Evolutionary conservation across 2,113 vertebrate genomes (phyloP).

Genomic region (Thomomys bottae): DNA sequence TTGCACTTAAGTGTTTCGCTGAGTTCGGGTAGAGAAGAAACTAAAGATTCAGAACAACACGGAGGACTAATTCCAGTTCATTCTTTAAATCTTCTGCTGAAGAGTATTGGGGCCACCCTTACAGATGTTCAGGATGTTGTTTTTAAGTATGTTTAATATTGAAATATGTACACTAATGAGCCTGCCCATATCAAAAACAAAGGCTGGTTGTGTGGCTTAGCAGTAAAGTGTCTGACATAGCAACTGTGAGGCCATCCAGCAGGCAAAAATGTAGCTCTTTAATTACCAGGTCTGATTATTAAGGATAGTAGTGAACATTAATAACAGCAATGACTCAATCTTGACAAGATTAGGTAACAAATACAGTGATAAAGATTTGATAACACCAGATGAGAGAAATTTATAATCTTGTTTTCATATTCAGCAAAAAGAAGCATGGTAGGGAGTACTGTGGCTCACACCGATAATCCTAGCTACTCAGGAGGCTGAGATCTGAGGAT

Average conservation of each 20-base stretch:
- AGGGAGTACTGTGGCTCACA: too few species aligned
- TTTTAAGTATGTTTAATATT: conserved; percentile 91
- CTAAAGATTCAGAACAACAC: conserved; percentile 87
- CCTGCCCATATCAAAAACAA: not conserved
- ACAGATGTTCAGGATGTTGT: conserved; percentile 96
- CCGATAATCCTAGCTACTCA: too few species aligned
- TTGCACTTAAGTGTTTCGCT: conserved; percentile 96
- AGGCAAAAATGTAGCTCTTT: not conserved
- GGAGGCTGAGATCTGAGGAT: too few species aligned
- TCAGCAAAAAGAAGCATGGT: not conserved
- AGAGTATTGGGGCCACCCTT: conserved; percentile 96
- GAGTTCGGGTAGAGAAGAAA: conserved; percentile 92
- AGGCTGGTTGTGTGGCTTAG: too few species aligned
- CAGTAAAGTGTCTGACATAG: too few species aligned
- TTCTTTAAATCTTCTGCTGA: conserved; percentile 93
- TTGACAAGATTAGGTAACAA: not conserved
- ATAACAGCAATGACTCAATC: not conserved
- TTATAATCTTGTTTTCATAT: conserved; percentile 23
- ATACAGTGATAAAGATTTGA: conserved; percentile 9
- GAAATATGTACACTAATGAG: not conserved
- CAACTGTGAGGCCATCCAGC: too few species aligned
- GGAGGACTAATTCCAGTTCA: conserved; percentile 89
- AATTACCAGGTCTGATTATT: not conserved
- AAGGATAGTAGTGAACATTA: not conserved
- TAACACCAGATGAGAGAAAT: not conserved